Percentiles rank a stretch among this genome's conserved stretches.
Evolutionary conservation across 2,113 vertebrate genomes (phyloP).

Genomic region (Ramphastos sulfuratus): DNA sequence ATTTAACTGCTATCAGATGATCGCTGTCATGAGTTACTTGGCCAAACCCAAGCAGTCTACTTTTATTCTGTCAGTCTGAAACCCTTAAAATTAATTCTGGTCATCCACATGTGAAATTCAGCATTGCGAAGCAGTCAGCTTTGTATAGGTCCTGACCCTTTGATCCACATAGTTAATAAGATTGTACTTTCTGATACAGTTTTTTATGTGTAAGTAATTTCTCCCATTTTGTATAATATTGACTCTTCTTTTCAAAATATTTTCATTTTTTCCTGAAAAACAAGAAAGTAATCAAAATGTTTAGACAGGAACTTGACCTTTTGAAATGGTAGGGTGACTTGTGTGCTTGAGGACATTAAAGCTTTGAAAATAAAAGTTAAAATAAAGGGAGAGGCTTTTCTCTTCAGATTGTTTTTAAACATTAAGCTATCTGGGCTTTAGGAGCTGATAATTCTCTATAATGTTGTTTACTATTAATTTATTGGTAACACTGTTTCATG

Average conservation of each 20-base stretch:
- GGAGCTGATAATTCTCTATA: not conserved
- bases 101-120: not conserved
- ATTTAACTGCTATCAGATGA: not conserved
- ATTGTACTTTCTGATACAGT: not conserved
- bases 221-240: not conserved
- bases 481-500: not conserved
- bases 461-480: not conserved
- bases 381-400: not conserved
- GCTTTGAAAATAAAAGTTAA: not conserved
- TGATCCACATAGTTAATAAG: not conserved
- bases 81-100: not conserved
- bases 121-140: not conserved
- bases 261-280: not conserved
- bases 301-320: not conserved
- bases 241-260: not conserved
- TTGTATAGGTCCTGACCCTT: not conserved
- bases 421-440: not conserved
- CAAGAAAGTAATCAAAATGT: not conserved
- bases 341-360: not conserved
- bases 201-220: not conserved
- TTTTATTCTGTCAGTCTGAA: not conserved
- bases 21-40: not conserved
- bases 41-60: not conserved
- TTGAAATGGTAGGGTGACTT: not conserved
- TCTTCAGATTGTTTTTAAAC: not conserved